Conservation (phyloP, 2,888 invertebrate genomes). For the Pteria penguin region DNA sequence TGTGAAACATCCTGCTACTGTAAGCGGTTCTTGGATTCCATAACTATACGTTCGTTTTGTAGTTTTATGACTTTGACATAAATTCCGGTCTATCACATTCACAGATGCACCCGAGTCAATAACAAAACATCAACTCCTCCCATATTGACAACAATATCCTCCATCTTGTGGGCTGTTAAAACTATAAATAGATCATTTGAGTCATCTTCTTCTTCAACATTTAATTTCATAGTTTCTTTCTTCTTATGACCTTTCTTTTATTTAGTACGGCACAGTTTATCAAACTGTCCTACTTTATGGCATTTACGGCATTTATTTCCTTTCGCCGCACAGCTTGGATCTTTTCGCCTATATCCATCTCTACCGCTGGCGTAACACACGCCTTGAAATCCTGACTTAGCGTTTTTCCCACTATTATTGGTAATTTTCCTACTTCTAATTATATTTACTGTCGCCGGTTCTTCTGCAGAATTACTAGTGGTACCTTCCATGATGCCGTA, state of each 20-base stretch:
- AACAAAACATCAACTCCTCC: conserved; percentile 8
- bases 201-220: not conserved
- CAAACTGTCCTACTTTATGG: conserved; percentile 21
- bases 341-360: conserved; percentile 13
- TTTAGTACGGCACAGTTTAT: conserved; percentile 14
- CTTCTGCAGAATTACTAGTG: not conserved
- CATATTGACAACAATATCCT: not conserved
- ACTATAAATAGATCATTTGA: not conserved
- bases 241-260: not conserved
- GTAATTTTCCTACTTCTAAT: too few relatives aligned
- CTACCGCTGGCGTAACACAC: conserved; percentile 21
- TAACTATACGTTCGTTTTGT: conserved; percentile 29
- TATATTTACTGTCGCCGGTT: not conserved
- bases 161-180: too few relatives aligned
- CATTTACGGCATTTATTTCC: conserved; percentile 29
- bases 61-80: conserved; percentile 9
- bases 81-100: conserved; percentile 4
- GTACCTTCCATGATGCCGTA: not conserved
- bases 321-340: conserved; percentile 22
- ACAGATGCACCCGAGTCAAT: conserved; percentile 12
- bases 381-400: too few relatives aligned
- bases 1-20: conserved; percentile 28
- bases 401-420: too few relatives aligned
- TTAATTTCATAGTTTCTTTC: too few relatives aligned
- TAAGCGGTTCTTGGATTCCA: conserved; percentile 23